Conservation (phyloP, 1,140 invertebrate species). For the Sitodiplosis mosellana region DNA sequence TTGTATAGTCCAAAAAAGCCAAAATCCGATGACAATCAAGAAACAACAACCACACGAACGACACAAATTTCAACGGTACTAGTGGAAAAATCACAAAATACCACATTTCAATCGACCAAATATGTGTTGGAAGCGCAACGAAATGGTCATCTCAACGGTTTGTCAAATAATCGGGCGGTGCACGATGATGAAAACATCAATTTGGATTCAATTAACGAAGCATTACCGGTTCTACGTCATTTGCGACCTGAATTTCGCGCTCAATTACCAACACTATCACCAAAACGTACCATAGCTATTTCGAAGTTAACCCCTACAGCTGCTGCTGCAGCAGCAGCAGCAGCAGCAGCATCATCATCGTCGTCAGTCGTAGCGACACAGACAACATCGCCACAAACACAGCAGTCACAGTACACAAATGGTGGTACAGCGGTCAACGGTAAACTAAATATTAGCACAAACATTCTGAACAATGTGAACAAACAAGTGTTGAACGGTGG, state of each 20-base stretch:
- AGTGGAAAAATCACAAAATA: constrained; percentile 7
- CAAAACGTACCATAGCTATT: constrained; percentile 27
- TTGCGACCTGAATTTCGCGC: constrained; percentile 66
- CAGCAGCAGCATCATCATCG: neutral
- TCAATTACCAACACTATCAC: constrained; percentile 51
- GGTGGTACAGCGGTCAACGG: too few relatives aligned
- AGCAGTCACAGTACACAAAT: too few relatives aligned
- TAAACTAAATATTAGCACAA: too few relatives aligned
- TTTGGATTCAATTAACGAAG: neutral
- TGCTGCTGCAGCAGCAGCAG: neutral
- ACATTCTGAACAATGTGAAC: too few relatives aligned
- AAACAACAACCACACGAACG: neutral
- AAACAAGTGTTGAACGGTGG: too few relatives aligned
- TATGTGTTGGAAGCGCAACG: neutral
- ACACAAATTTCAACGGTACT: neutral
- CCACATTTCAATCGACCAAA: neutral
- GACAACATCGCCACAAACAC: too few relatives aligned
- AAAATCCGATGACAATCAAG: neutral
- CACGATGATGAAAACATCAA: neutral
- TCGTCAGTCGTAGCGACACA: neutral
- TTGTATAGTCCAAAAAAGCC: constrained; percentile 49
- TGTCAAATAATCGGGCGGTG: too few relatives aligned
- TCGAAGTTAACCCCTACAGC: neutral
- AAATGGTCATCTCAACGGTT: neutral
- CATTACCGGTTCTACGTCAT: constrained; percentile 57